Evolutionary conservation across 2,888 invertebrate species (phyloP).

Genomic region (Hipparchia semele): DNA sequence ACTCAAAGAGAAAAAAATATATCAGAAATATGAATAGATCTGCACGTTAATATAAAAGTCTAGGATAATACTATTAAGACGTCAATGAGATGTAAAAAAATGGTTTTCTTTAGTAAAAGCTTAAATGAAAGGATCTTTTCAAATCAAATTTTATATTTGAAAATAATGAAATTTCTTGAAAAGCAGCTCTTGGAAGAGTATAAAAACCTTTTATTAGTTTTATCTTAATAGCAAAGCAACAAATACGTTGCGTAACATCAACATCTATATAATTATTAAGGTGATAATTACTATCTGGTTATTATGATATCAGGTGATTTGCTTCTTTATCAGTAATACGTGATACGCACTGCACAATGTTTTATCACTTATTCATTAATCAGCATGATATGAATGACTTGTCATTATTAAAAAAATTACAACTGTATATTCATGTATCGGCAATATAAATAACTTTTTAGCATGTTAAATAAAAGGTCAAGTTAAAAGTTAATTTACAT

Average conservation of each 20-base stretch:
- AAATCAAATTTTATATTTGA: neutral
- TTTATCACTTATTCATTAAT: constrained; percentile 13
- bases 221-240: neutral
- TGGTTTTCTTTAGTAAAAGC: no score
- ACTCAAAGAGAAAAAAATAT: no score
- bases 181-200: neutral
- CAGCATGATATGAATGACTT: neutral
- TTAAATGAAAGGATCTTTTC: neutral
- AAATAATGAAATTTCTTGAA: no score
- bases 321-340: constrained; percentile 35
- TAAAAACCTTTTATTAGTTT: no score
- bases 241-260: neutral
- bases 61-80: no score
- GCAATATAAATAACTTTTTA: neutral
- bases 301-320: constrained; percentile 18
- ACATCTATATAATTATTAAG: neutral
- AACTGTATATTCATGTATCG: neutral
- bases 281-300: constrained; percentile 3
- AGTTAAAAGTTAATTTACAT: no score
- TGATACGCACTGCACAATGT: constrained; percentile 29
- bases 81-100: no score
- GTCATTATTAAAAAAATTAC: neutral
- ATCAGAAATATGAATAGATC: no score
- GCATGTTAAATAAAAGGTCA: no score
- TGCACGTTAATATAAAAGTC: no score